Percentiles rank a stretch among this genome's conserved stretches.
These are phyloP conservation scores for Falco novaeseelandiae DNA, from an alignment of 2,797 vertebrate species.

Conservation along the genomic window DNA sequence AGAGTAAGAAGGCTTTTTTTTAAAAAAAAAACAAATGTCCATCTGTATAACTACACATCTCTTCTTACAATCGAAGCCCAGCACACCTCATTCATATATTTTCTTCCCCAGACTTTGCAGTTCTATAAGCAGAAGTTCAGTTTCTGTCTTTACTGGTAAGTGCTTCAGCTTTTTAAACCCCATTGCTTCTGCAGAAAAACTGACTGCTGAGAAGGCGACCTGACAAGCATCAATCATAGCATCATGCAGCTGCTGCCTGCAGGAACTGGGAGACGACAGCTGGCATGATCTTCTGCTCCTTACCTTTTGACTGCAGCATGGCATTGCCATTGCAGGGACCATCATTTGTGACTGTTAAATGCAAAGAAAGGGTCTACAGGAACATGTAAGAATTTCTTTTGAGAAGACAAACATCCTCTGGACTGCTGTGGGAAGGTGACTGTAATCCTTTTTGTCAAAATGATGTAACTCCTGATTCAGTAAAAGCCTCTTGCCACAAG, in stretches of 20 bases:
- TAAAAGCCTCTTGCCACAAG: background rate
- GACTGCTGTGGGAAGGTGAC: background rate
- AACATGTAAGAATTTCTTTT: background rate
- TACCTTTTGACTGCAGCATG: background rate
- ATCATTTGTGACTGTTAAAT: background rate
- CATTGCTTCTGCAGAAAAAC: background rate
- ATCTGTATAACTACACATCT: background rate
- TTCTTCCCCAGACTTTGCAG: background rate
- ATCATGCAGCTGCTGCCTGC: background rate
- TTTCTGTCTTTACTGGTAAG: background rate
- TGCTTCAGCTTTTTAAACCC: background rate
- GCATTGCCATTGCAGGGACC: background rate
- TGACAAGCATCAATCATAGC: background rate
- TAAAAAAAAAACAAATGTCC: background rate
- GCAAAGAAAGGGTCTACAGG: background rate
- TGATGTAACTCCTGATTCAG: background rate
- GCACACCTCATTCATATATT: background rate
- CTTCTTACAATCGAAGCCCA: background rate
- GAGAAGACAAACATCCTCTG: background rate
- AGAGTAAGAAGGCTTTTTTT: background rate
- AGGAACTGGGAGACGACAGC: background rate
- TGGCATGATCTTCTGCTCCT: background rate
- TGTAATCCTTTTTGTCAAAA: background rate
- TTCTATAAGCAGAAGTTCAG: background rate
- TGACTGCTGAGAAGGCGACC: background rate